A percentile compares a stretch with the other conserved stretches of the same genome.
phyloP scores from a whole-genome alignment of 2,113 vertebrate genomes.

The Odontophorus gujanensis region DNA sequence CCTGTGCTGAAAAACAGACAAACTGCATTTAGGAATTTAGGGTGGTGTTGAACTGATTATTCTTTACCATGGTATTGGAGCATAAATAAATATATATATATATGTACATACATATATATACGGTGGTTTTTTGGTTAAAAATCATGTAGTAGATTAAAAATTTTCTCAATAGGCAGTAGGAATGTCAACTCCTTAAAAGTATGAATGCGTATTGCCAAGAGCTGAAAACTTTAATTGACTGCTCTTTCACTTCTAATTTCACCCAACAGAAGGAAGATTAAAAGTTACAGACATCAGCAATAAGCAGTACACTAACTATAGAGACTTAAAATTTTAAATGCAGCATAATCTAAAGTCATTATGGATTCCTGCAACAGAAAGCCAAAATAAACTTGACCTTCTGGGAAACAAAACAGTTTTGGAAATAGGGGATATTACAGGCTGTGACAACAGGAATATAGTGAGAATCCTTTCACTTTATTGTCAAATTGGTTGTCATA shows the following conservation, averaged over 20 bases:
- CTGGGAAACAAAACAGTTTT: not conserved
- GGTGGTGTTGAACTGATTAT: not conserved
- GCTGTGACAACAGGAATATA: not conserved
- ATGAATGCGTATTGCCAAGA: not conserved
- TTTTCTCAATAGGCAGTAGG: not conserved
- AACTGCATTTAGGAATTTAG: not conserved
- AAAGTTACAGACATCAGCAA: not conserved
- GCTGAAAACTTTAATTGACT: constrained; percentile 1
- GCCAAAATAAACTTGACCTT: not conserved
- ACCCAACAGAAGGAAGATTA: constrained; percentile 37
- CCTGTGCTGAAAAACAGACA: not conserved
- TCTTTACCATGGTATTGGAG: not conserved
- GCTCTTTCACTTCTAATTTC: constrained; percentile 22
- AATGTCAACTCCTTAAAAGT: not conserved
- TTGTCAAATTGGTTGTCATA: not conserved
- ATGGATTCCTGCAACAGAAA: not conserved
- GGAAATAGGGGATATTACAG: not conserved
- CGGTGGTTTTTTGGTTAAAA: not conserved
- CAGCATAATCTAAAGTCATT: not conserved
- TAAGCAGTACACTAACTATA: not conserved
- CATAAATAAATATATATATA: no score
- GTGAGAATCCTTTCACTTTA: not conserved
- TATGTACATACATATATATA: no score
- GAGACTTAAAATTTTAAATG: not conserved
- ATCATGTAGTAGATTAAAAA: not conserved